A percentile compares a stretch with the other conserved stretches of the same genome.
phyloP scores from a whole-genome alignment of 2,888 invertebrate genomes.

The Boloria euphrosyne region DNA sequence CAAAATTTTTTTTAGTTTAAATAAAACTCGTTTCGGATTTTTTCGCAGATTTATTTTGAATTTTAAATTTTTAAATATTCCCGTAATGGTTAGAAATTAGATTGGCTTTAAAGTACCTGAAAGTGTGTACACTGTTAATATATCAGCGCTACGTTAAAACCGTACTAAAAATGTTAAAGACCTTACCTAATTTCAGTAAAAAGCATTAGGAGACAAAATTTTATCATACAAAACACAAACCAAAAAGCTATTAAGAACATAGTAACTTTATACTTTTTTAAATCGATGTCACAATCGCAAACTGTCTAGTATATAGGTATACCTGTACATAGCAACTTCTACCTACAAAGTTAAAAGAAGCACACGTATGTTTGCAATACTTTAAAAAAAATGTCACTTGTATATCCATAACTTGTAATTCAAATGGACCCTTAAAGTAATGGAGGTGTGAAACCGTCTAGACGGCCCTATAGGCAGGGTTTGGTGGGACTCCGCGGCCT shows the following conservation, averaged over 20 bases:
- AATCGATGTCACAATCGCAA: too few relatives aligned
- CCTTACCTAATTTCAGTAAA: background rate
- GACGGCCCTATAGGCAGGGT: conserved; percentile 76
- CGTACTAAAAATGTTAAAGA: background rate
- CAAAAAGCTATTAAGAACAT: too few relatives aligned
- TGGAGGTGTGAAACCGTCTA: conserved; percentile 78
- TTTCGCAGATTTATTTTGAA: background rate
- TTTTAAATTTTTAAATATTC: background rate
- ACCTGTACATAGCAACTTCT: too few relatives aligned
- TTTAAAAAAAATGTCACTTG: conserved; percentile 41
- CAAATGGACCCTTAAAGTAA: conserved; percentile 71
- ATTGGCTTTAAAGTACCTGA: conserved; percentile 40
- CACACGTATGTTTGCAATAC: background rate
- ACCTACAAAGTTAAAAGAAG: background rate
- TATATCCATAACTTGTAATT: conserved; percentile 62
- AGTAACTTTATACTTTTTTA: too few relatives aligned
- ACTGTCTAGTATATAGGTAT: too few relatives aligned
- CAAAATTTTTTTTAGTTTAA: too few relatives aligned
- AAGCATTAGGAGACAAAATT: background rate
- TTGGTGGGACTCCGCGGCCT: conserved; percentile 78
- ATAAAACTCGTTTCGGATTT: too few relatives aligned
- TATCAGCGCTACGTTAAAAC: conserved; percentile 34
- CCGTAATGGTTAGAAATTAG: conserved; percentile 4
- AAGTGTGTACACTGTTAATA: conserved; percentile 51
- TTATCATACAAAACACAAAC: background rate